Evolutionary conservation across 2,888 invertebrate genomes (phyloP), one percentile per base, ranked within the genome.

Genomic region (Fragum fragum): DNA sequence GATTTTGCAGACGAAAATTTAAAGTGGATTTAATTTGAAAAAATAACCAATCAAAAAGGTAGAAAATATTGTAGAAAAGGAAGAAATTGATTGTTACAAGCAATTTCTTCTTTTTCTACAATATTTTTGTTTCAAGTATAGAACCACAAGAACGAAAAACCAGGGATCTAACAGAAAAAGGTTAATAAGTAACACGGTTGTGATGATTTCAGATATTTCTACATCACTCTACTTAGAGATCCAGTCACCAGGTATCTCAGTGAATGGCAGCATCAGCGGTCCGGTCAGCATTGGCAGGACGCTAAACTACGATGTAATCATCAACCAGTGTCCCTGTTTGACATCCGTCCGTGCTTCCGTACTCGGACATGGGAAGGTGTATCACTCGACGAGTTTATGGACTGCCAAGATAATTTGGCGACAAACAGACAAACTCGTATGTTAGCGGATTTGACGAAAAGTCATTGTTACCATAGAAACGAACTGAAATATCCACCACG

Each of bases 361-460:
- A 47, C 71, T n/a, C 36, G 70, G 16, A 79, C 83, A 21, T 86
- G 86, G 86, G 66, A 76, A 32, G 83, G 74, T 3, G 83, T 79
- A 2, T 63, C 81, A 0, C 66, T 86, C 0, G 29, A 72, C 26
- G 86, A 86, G 39, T 86, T 86, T 39, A 83, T 86, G 81, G 75
- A 74, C 0, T 86, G 86, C 42, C 29, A n/a, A 16, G 81, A 86
- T 28, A 86, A 86, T 61, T 81, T 86, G 7, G 86, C 86, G 2
- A 76, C 63, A 14, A 83, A 86, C 66, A 70, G 86, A 68, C 83
- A 83, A 29, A 86, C 86, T 0, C 47, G 86, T 21, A 86, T 86
- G 86, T n/a, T 86, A 9, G 86, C 86, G 0, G 72, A 86, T 70
- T 71, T 86, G 16, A 72, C 76, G 16, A 73, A 79, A 61, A 81